Evolutionary conservation across 2,888 invertebrate species (phyloP).

Genomic region (Augiades crinisus): DNA sequence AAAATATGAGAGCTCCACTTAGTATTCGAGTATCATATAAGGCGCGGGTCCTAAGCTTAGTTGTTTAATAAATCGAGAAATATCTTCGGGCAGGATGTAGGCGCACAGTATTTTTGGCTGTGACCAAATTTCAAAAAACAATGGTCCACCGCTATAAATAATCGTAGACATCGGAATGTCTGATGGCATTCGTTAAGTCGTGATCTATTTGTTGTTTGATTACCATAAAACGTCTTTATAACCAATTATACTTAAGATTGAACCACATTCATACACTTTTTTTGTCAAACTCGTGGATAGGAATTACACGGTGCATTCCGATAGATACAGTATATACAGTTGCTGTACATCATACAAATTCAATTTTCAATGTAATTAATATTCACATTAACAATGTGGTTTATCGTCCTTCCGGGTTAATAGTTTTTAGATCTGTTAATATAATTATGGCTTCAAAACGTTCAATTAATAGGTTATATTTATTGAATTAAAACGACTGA

Average conservation of each 20-base stretch:
- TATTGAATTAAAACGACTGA: no score
- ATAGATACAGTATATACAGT: conserved; percentile 1
- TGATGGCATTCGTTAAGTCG: conserved; percentile 33
- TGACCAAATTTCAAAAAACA: conserved; percentile 28
- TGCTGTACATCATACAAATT: not conserved
- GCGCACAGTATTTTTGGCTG: conserved; percentile 30
- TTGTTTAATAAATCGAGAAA: not conserved
- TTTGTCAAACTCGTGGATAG: conserved; percentile 13
- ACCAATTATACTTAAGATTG: conserved; percentile 28
- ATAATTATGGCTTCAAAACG: no score
- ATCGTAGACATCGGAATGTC: conserved; percentile 34
- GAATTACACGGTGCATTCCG: conserved; percentile 20
- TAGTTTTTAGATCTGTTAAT: not conserved
- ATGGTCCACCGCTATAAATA: conserved; percentile 33
- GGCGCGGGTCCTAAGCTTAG: not conserved
- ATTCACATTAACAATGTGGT: not conserved
- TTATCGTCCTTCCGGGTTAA: conserved; percentile 15
- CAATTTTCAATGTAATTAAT: conserved; percentile 11
- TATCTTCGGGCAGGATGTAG: conserved; percentile 26
- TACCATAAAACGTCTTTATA: conserved; percentile 37
- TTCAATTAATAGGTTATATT: no score
- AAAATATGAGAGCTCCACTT: conserved; percentile 11
- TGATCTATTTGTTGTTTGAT: conserved; percentile 37
- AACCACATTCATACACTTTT: conserved; percentile 17
- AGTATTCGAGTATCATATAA: conserved; percentile 11